Conservation (phyloP, 2,113 vertebrate species). For the Ceyx melanurus region DNA sequence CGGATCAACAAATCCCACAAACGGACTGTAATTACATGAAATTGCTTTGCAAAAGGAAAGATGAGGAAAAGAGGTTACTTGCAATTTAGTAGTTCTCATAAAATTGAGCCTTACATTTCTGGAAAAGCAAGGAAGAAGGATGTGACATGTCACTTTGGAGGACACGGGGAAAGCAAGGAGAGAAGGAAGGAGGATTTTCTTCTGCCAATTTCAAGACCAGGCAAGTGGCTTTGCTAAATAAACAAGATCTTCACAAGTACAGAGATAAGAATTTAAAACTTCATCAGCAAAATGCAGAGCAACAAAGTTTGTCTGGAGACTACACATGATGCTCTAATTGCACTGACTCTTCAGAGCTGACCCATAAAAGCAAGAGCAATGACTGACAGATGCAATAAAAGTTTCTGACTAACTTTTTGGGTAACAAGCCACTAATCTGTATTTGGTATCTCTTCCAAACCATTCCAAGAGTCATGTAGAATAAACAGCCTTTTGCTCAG, state of each 20-base stretch:
- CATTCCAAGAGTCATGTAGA: neutral
- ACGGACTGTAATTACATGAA: neutral
- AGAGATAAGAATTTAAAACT: neutral
- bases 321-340: neutral
- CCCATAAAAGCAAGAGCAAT: neutral
- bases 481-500: constrained; percentile 45
- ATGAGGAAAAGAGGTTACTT: neutral
- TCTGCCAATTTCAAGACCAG: neutral
- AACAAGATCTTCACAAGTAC: neutral
- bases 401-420: constrained; percentile 12
- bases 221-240: neutral
- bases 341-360: constrained; percentile 6
- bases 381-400: neutral
- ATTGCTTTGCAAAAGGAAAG: neutral
- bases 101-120: neutral
- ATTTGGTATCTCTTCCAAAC: neutral
- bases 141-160: neutral
- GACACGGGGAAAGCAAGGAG: neutral
- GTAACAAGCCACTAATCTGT: constrained; percentile 33
- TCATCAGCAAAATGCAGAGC: neutral
- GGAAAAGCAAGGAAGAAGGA: neutral
- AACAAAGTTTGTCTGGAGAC: neutral
- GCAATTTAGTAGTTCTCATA: neutral
- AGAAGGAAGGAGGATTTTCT: neutral
- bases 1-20: neutral